A percentile compares a stretch with the other conserved stretches of the same genome.
Conservation (phyloP, 2,797 vertebrate species). For the Diceros bicornis region DNA sequence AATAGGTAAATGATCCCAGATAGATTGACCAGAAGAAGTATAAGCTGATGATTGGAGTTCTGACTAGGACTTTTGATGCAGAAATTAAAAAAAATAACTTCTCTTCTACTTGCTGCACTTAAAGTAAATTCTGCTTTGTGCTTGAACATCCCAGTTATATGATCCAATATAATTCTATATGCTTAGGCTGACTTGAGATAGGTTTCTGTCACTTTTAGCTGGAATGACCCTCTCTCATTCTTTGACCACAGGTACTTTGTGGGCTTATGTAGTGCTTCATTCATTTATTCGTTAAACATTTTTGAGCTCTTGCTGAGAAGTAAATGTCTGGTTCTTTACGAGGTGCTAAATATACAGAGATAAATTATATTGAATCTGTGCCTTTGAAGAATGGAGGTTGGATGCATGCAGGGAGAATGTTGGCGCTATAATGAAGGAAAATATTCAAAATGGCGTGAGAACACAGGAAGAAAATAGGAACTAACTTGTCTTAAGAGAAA, state of each 20-base stretch:
- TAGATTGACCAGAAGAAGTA: not conserved
- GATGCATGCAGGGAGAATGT: not conserved
- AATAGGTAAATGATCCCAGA: not conserved
- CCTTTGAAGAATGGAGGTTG: slow-evolving; percentile 34
- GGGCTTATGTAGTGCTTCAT: not conserved
- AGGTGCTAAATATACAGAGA: slow-evolving; percentile 28
- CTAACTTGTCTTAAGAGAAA: not conserved
- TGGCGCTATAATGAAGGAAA: not conserved
- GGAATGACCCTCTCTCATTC: slow-evolving; percentile 3
- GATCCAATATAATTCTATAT: not conserved
- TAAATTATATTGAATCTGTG: slow-evolving; percentile 26
- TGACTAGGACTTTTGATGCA: not conserved
- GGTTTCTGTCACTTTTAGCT: not conserved
- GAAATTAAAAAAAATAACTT: not conserved
- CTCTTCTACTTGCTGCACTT: not conserved
- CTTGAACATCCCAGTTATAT: not conserved
- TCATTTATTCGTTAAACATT: slow-evolving; percentile 32
- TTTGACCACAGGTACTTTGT: not conserved
- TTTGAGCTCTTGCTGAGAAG: not conserved
- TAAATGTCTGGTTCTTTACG: slow-evolving; percentile 22
- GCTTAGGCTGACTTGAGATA: slow-evolving; percentile 3
- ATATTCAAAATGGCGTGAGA: not conserved
- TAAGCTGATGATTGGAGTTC: not conserved
- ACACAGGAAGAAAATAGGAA: not conserved
- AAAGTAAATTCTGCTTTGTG: slow-evolving; percentile 15